Evolutionary conservation across 2,797 vertebrate genomes (phyloP), one percentile per base, ranked within the genome.

Genomic region (Hemibagrus guttatus): DNA sequence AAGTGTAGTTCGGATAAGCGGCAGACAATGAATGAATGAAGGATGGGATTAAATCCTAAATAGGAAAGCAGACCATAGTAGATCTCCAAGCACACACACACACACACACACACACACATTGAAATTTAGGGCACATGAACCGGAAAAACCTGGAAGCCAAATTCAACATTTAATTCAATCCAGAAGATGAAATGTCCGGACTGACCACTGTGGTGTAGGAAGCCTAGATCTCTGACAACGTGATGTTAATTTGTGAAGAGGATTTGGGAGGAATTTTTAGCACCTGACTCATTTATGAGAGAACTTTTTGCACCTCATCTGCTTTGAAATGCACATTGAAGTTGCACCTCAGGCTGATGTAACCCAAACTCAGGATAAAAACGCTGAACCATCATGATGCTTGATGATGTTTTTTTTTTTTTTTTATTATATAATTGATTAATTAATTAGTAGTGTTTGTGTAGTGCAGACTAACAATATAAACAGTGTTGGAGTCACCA

Each of bases 251-350:
- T 56, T 19, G 9, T 56, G 0, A 21, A 35, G 6, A 58, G 54
- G 56, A 61, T 23, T 59, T 59, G 31, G 11, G 31, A 59, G 23
- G 35, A 61, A 80, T 59, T 80, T n/a, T 21, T 28, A 79, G 56
- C 26, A 49, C 46, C 46, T 9, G 46, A 31, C 56, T 80, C 54
- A 59, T 59, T 79, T 58, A 35, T 2, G 1, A 39, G 21, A 6
- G 54, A 80, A 59, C 19, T 39, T 82, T 66, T 23, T 56, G 19
- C 39, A 52, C 16, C 61, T 46, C 81, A 64, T 66, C 17, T 82
- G 46, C 46, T 17, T 28, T 49, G 68, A 68, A 82, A 82, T 82
- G 61, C 63, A 54, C 52, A 52, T 26, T n/a, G n/a, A 35, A 71
- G 58, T 83, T 71, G 49, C 66, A 54, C 21, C 42, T 26, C 11